Base-by-base conservation (phyloP, 2,797 vertebrate species). In the Chaunax sp. region DNA sequence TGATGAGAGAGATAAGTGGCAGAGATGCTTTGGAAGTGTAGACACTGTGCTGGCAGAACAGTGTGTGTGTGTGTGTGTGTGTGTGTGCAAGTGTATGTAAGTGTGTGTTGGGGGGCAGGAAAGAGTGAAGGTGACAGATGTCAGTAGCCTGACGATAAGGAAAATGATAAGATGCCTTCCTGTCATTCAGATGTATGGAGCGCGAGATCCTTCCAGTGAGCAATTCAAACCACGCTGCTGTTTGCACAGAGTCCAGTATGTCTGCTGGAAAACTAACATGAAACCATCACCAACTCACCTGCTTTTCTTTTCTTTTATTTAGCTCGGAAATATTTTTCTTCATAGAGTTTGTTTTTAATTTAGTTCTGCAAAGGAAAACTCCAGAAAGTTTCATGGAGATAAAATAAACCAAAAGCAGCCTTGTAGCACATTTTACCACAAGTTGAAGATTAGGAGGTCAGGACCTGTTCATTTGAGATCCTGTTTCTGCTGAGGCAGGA, bases 1-100 rank as follows among this genome's bases (percentile, higher is more conserved):
- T 87, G 90, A 92, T 92, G 90, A 92, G 83, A 79, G 85, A 78
- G 88, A 82, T 90, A 92, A 92, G 89, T 87, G 88, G 83, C 77
- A 71, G 85, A 80, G 91, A 92, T 90, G 89, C 83, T 88, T 87
- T 72, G 78, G 85, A 90, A 84, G 87, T 63, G 84, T 80, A 81
- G 74, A 87, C 81, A 84, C 28, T 9, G 63, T 20, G 41, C 58
- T 20, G 8, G 81, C 60, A 61, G 74, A 80, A 50, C 55, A 64
- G 22, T 55, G 81, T 71, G 78, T 74, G 69, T 26, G 3, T 58
- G 35, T 55, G 64, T 64, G 78, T 6, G 30, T 18, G 71, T 18
- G 79, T 47, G 28, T 43, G 8, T 28, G n/a, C 25, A 66, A 82
- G 83, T n/a, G n/a, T n/a, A n/a, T 44, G 7, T 30, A 19, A 37